A percentile compares a stretch with the other conserved stretches of the same genome.
Evolutionary conservation across 2,113 vertebrate species (phyloP).

Genomic region (Cyprinodon tularosa): DNA sequence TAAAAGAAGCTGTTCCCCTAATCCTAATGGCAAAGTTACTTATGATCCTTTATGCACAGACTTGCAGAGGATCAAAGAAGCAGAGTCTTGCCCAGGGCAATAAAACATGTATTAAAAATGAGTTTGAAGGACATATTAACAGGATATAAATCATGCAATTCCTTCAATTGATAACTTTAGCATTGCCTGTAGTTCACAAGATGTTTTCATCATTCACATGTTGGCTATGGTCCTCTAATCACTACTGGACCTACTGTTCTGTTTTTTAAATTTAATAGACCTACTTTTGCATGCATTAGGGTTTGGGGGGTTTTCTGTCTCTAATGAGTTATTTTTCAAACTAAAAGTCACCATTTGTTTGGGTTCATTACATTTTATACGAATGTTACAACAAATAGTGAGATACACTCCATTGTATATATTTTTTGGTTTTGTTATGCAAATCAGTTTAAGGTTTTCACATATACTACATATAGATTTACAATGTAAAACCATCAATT

Average conservation of each 20-base stretch:
- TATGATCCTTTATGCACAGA: slow-evolving; percentile 83
- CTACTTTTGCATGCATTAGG: slow-evolving; percentile 1
- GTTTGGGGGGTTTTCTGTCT: slow-evolving; percentile 19
- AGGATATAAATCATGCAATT: slow-evolving; percentile 76
- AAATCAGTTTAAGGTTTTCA: background rate
- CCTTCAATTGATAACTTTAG: slow-evolving; percentile 75
- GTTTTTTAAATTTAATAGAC: slow-evolving; percentile 24
- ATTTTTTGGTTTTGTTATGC: slow-evolving; percentile 27
- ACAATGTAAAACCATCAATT: background rate
- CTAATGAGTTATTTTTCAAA: slow-evolving; percentile 71
- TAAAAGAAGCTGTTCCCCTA: slow-evolving; percentile 79
- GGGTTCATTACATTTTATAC: slow-evolving; percentile 38
- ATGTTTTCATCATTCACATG: slow-evolving; percentile 65
- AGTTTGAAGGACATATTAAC: slow-evolving; percentile 80
- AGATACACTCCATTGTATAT: slow-evolving; percentile 18
- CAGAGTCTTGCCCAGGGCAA: slow-evolving; percentile 71
- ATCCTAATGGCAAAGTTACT: slow-evolving; percentile 81
- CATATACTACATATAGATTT: slow-evolving; percentile 14
- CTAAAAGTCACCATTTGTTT: slow-evolving; percentile 55
- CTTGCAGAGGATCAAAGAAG: slow-evolving; percentile 81
- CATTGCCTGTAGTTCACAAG: slow-evolving; percentile 63
- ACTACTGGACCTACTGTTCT: slow-evolving; percentile 57
- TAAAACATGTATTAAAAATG: slow-evolving; percentile 80
- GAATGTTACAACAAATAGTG: slow-evolving; percentile 23
- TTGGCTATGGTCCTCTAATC: slow-evolving; percentile 37